These are phyloP conservation scores for Steatocranus sp. DNA, from an alignment of 2,797 vertebrate genomes.

Conservation along the genomic window DNA sequence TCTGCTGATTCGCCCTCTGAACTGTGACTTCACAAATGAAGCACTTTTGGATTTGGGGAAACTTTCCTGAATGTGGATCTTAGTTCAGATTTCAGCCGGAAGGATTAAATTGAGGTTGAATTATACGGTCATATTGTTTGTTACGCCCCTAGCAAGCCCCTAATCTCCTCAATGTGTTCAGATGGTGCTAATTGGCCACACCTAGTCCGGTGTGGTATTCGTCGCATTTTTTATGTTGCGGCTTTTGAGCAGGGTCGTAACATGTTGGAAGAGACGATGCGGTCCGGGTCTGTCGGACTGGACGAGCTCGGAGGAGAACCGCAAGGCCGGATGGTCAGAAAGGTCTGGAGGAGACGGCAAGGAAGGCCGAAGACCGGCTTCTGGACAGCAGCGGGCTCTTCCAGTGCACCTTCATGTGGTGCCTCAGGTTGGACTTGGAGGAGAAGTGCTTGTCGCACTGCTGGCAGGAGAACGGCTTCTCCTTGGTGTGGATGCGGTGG, in stretches of 20 bases:
- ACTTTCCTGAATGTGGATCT: not conserved
- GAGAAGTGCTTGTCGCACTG: conserved; percentile 79
- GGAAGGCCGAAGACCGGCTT: conserved; percentile 34
- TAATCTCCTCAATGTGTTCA: not conserved
- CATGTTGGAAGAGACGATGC: not conserved
- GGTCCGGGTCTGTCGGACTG: not conserved
- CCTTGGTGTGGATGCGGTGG: conserved; percentile 85
- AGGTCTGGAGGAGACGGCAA: conserved; percentile 46
- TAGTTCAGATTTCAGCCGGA: not conserved
- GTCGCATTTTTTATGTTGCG: rapidly evolving
- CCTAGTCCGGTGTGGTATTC: not conserved
- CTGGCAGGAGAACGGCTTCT: conserved; percentile 80
- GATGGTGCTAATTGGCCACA: not conserved
- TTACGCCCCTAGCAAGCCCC: not conserved
- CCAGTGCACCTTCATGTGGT: conserved; percentile 83
- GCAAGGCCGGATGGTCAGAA: conserved; percentile 13
- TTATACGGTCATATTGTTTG: not conserved
- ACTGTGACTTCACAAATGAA: not conserved
- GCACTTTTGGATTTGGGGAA: not conserved
- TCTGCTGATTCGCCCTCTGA: not conserved
- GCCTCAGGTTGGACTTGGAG: conserved; percentile 79
- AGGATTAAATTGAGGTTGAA: not conserved
- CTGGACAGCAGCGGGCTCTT: conserved; percentile 47
- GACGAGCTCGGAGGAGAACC: rapidly evolving
- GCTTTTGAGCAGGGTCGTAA: not conserved